phyloP scores from a whole-genome alignment of 2,797 vertebrate species.

The Protonibea diacanthus region DNA sequence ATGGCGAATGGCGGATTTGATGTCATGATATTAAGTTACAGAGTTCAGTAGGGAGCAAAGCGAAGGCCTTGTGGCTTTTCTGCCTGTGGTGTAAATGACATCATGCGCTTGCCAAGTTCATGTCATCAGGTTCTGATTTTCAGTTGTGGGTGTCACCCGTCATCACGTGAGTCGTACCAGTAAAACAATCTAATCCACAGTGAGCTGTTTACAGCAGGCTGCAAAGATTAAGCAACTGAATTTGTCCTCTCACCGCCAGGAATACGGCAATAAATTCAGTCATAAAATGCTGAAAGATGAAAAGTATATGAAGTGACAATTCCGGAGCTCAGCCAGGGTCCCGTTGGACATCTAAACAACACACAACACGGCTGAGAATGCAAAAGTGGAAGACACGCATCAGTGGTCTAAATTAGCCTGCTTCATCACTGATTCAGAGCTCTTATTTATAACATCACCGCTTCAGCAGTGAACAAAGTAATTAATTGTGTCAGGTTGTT shows the following conservation, averaged over 20 bases:
- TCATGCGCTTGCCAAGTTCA: conserved; percentile 41
- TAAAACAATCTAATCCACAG: conserved; percentile 38
- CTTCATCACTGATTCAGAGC: conserved; percentile 35
- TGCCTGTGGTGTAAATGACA: conserved; percentile 37
- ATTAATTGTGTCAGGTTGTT: conserved; percentile 28
- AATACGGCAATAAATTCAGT: conserved; percentile 7
- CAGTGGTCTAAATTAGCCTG: conserved; percentile 23
- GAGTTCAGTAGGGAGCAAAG: conserved; percentile 34
- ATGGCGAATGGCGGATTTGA: conserved; percentile 37
- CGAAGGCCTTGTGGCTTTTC: conserved; percentile 24
- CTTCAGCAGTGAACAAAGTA: conserved; percentile 11
- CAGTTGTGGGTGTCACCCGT: conserved; percentile 31
- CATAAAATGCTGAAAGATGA: conserved; percentile 32
- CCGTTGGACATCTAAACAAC: conserved; percentile 9
- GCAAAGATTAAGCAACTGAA: conserved; percentile 29
- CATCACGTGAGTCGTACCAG: conserved; percentile 22
- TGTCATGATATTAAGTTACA: conserved; percentile 54
- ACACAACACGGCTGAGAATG: conserved; percentile 18
- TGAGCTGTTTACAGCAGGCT: conserved; percentile 21
- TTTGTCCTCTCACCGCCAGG: background rate
- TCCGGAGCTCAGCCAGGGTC: conserved; percentile 27
- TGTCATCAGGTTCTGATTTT: conserved; percentile 56
- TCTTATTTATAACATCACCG: conserved; percentile 33
- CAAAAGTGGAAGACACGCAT: conserved; percentile 7
- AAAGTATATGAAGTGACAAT: conserved; percentile 30